Evolutionary conservation across 2,797 vertebrate genomes (phyloP).

Genomic region (Holocentrus rufus): DNA sequence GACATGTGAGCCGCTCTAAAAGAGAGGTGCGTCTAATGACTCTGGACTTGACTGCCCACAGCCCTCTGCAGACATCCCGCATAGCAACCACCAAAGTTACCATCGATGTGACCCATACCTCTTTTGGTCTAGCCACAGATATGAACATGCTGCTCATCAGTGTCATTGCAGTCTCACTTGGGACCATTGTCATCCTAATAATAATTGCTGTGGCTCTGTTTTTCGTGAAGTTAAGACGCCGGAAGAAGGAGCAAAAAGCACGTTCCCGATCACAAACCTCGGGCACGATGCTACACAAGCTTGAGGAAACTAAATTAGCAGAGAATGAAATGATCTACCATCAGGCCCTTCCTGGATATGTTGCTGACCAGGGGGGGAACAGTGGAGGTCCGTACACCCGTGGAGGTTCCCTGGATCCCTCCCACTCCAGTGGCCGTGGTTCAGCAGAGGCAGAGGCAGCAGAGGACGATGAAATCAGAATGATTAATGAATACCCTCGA

Average conservation of each 20-base stretch:
- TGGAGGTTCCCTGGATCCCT: conserved; percentile 95
- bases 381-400: conserved; percentile 85
- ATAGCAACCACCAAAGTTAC: conserved; percentile 84
- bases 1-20: conserved; percentile 80
- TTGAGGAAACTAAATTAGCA: conserved; percentile 85
- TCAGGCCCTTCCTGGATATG: conserved; percentile 92
- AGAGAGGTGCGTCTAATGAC: conserved; percentile 89
- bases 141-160: conserved; percentile 91
- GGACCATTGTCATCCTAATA: conserved; percentile 90
- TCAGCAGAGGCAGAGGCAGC: conserved; percentile 90
- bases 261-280: conserved; percentile 70
- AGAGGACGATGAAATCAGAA: conserved; percentile 97
- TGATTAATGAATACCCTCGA: conserved; percentile 97
- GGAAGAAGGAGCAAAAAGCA: conserved; percentile 78
- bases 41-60: conserved; percentile 90
- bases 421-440: conserved; percentile 96
- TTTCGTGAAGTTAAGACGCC: conserved; percentile 86
- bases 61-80: conserved; percentile 89
- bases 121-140: conserved; percentile 90
- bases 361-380: conserved; percentile 74
- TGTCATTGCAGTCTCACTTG: conserved; percentile 93
- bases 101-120: conserved; percentile 91
- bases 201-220: conserved; percentile 91
- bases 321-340: conserved; percentile 92
- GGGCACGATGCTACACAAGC: conserved; percentile 88